Percentiles rank a stretch among this genome's conserved stretches.
phyloP scores from a whole-genome alignment of 92 coral and sea anemone genomes.

The Muricea muricata region DNA sequence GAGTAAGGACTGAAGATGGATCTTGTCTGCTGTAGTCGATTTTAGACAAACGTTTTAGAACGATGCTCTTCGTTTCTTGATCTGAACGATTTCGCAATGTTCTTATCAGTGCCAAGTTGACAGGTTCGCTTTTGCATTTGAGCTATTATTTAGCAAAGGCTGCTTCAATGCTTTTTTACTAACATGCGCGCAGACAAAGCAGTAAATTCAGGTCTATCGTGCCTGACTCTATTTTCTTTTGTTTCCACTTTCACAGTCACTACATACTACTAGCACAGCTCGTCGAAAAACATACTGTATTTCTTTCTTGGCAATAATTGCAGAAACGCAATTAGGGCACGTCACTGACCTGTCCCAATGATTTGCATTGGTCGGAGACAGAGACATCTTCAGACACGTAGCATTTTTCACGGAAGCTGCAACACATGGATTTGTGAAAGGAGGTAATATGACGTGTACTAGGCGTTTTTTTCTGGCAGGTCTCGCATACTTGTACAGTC shows the following conservation, averaged over 20 bases:
- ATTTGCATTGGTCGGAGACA: too few species aligned
- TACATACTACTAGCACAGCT: too few species aligned
- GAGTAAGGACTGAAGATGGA: conserved; percentile 65
- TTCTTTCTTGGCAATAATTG: too few species aligned
- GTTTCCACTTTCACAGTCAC: too few species aligned
- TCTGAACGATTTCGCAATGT: conserved; percentile 50
- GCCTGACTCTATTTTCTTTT: too few species aligned
- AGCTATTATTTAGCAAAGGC: conserved; percentile 20
- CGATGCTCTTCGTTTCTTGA: conserved; percentile 35
- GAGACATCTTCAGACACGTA: conserved; percentile 40
- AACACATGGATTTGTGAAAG: conserved; percentile 28
- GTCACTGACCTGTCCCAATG: too few species aligned
- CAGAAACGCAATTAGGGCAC: too few species aligned
- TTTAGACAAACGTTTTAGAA: conserved; percentile 37
- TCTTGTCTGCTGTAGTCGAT: conserved; percentile 69
- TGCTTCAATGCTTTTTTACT: conserved; percentile 45
- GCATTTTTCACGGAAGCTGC: conserved; percentile 54
- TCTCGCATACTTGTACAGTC: conserved; percentile 33
- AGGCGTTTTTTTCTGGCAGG: conserved; percentile 43
- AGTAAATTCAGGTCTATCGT: too few species aligned
- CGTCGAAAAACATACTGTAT: too few species aligned
- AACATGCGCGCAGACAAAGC: conserved; percentile 34
- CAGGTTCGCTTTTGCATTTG: conserved; percentile 10
- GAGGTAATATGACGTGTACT: conserved; percentile 25
- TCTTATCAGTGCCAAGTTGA: conserved; percentile 36